phyloP scores from a whole-genome alignment of 2,888 invertebrate genomes.

The Aplocera efformata region DNA sequence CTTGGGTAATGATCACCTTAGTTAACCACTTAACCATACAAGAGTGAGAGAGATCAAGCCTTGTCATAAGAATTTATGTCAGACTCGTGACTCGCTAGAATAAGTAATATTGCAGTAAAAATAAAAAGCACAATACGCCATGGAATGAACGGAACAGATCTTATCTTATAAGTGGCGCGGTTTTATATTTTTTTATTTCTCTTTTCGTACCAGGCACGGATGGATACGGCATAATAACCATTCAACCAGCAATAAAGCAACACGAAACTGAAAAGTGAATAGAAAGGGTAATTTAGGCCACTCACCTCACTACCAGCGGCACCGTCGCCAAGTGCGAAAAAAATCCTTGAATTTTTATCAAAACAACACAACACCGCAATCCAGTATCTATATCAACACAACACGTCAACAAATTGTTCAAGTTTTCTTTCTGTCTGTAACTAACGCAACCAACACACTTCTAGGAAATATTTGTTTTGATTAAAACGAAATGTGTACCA shows the following conservation, averaged over 20 bases:
- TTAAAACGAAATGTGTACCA: too few relatives aligned
- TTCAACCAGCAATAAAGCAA: not conserved
- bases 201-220: not conserved
- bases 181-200: not conserved
- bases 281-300: conserved; percentile 16
- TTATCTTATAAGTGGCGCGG: not conserved
- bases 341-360: conserved; percentile 19
- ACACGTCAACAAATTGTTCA: conserved; percentile 4
- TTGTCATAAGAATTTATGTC: too few relatives aligned
- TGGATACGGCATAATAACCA: not conserved
- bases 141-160: too few relatives aligned
- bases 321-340: conserved; percentile 10
- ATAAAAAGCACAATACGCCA: too few relatives aligned
- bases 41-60: too few relatives aligned
- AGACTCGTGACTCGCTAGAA: too few relatives aligned
- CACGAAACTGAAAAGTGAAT: conserved; percentile 8
- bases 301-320: conserved; percentile 18
- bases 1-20: too few relatives aligned
- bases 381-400: conserved; percentile 14
- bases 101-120: too few relatives aligned
- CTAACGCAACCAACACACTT: too few relatives aligned
- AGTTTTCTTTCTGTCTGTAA: too few relatives aligned
- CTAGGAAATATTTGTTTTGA: too few relatives aligned
- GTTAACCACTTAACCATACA: too few relatives aligned
- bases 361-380: conserved; percentile 27